Base-by-base conservation (phyloP, 2,113 vertebrate species). In the Romanogobio albipinnatus region DNA sequence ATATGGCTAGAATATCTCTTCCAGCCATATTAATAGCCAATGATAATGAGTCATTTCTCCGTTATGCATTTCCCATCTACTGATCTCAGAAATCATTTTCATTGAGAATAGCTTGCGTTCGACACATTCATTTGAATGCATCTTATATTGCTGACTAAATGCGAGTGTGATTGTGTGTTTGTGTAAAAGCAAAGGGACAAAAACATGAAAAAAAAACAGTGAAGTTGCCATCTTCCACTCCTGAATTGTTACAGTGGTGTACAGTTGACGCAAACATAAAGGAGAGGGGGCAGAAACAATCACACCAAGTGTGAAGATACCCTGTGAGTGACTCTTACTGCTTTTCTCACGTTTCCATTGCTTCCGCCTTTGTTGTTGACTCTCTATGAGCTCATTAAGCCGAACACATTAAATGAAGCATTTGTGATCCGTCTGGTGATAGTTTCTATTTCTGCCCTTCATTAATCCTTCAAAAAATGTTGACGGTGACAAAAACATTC, bases 381-480 rank as follows among this genome's bases (percentile, higher is more conserved):
- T 73, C 78, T 84, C 53, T 71, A 62, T 39, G 47, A 71, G 82
- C 87, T 88, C 59, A 86, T 88, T 88, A 88, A 49, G 56, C 51
- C 43, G 14, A 75, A 11, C 66, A 73, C 83, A 82, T 85, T 85
- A 87, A 66, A 66, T 51, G 53, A 49, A 76, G 71, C 83, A 81
- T 53, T 83, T 86, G 77, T 58, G 47, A 88, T 85, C 83, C 36
- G 58, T 81, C 87, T 61, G 78, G 58, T 53, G 59, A 82, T 73
- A 73, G 39, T 53, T 84, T 84, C 78, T 86, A 73, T 88, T 79
- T 84, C 59, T 49, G 81, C 83, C 68, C 81, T 81, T 86, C 84
- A 88, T 88, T 88, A 88, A 88, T 88, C 59, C 36, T 33, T 53
- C 59, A 61, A 51, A 70, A 74, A 68, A 86, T 75, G 68, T 53